Percentiles rank a stretch among this genome's conserved stretches.
phyloP scores from a whole-genome alignment of 2,797 vertebrate species.

The Craterocephalus amniculus region DNA sequence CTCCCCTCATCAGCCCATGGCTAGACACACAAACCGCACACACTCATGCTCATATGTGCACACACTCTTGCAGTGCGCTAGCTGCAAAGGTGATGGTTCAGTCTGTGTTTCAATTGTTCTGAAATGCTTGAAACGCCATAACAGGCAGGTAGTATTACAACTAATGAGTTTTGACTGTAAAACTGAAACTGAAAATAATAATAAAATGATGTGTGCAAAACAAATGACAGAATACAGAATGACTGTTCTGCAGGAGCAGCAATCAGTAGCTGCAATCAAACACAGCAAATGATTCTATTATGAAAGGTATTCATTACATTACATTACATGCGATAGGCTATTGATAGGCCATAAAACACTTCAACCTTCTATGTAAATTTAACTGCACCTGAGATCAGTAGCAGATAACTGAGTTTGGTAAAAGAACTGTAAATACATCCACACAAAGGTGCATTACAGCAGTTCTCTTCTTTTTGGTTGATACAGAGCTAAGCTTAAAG shows the following conservation, averaged over 20 bases:
- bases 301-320: too few species aligned
- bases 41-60: slow-evolving; percentile 5
- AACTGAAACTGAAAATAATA: too few species aligned
- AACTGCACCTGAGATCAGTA: too few species aligned
- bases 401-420: too few species aligned
- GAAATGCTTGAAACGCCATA: background rate
- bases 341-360: too few species aligned
- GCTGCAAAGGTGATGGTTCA: slow-evolving; percentile 28
- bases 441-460: too few species aligned
- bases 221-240: background rate
- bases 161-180: background rate
- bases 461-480: too few species aligned
- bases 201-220: background rate
- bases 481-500: too few species aligned
- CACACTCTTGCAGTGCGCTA: slow-evolving; percentile 3
- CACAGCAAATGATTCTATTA: too few species aligned
- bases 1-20: slow-evolving; percentile 77
- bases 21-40: slow-evolving; percentile 50
- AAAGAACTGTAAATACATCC: too few species aligned
- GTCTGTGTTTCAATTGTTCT: slow-evolving; percentile 33
- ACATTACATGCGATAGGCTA: too few species aligned
- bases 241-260: background rate
- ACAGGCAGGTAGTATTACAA: background rate
- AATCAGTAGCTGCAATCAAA: background rate
- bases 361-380: too few species aligned